Evolutionary conservation across 2,113 vertebrate species (phyloP).

Genomic region (Pionites leucogaster): DNA sequence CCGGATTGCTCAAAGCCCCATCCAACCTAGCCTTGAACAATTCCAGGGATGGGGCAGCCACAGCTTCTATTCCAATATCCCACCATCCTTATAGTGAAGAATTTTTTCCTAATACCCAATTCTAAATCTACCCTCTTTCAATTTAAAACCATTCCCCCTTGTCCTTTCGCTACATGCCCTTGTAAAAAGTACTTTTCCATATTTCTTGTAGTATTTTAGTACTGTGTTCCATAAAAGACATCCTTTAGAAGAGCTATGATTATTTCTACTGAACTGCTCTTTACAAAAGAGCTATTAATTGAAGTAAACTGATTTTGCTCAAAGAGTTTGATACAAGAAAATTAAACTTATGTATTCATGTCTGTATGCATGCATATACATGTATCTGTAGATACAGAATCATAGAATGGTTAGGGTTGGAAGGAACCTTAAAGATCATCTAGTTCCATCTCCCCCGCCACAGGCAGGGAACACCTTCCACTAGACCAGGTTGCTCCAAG

Average conservation of each 20-base stretch:
- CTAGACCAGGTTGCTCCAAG: background rate
- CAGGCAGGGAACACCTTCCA: background rate
- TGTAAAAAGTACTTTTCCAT: background rate
- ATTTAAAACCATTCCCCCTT: background rate
- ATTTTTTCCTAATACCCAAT: background rate
- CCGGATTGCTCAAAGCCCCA: background rate
- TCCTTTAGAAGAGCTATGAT: background rate
- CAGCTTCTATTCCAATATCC: background rate
- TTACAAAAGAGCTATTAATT: background rate
- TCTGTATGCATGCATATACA: too few relatives aligned
- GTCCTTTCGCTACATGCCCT: background rate
- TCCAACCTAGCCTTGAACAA: background rate
- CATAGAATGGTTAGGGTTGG: background rate
- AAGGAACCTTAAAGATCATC: background rate
- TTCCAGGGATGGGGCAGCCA: background rate
- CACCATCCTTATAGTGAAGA: background rate
- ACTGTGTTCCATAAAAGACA: background rate
- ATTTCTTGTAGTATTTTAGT: background rate
- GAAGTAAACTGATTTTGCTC: background rate
- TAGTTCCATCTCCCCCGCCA: background rate
- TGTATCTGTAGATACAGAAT: background rate
- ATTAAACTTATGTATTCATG: rapidly evolving
- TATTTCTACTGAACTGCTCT: background rate
- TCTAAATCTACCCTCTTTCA: background rate
- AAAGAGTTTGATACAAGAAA: background rate